A percentile compares a stretch with the other conserved stretches of the same genome.
Conservation (phyloP, 1,140 invertebrate genomes). For the Dendroctonus valens region DNA sequence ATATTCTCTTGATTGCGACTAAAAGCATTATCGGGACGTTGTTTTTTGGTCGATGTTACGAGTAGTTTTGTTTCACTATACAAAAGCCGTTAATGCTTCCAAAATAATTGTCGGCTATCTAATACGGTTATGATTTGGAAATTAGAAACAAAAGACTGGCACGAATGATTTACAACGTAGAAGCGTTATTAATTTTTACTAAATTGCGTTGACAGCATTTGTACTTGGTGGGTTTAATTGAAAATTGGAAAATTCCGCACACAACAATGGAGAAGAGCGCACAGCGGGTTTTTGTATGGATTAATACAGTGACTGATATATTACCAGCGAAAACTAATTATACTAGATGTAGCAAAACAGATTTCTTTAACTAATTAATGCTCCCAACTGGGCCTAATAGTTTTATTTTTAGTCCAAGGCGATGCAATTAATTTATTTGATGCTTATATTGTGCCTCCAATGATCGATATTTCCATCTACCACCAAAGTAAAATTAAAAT, state of each 20-base stretch:
- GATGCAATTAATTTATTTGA: no score
- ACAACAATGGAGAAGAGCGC: constrained; percentile 24
- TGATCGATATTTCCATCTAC: no score
- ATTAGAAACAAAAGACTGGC: constrained; percentile 14
- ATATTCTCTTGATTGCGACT: no score
- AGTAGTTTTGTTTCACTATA: not conserved
- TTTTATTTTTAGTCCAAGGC: no score
- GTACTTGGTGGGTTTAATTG: constrained; percentile 25
- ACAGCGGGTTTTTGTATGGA: constrained; percentile 2
- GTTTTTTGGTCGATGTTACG: no score
- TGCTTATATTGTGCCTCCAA: no score
- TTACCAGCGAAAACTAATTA: constrained; percentile 28
- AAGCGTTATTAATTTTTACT: constrained; percentile 31
- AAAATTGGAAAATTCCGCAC: constrained; percentile 31
- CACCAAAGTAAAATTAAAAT: no score
- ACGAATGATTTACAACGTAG: constrained; percentile 25
- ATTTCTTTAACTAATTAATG: constrained; percentile 26
- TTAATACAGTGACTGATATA: constrained; percentile 30
- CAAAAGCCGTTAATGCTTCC: not conserved
- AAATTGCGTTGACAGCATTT: constrained; percentile 33
- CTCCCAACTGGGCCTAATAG: no score
- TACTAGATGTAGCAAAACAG: constrained; percentile 4
- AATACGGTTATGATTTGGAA: constrained; percentile 6
- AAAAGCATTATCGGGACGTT: no score
- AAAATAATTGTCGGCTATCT: not conserved